Base-by-base conservation (phyloP, 2,888 invertebrate genomes). In the Shargacucullia verbasci region DNA sequence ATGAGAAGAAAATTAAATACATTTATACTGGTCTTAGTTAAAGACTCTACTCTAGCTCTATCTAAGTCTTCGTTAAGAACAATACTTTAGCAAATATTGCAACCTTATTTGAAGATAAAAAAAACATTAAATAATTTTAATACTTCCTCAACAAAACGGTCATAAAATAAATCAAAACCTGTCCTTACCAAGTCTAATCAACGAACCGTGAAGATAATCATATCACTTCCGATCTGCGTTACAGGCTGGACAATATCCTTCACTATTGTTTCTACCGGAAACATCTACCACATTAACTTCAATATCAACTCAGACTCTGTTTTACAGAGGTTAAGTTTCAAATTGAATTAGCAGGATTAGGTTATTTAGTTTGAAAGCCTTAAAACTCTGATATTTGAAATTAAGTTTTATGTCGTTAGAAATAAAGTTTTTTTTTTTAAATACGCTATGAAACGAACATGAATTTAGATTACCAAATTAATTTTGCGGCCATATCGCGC, bases 241-340 rank as follows among this genome's bases (percentile, higher is more conserved):
- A 55, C 57, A 50, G 47, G 56, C 72, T 73, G 72, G 71, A 74
- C 70, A 72, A 66, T 74, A 80, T 72, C 81, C 79, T 80, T 79
- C 73, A 56, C 75, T 61, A 78, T 82, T 82, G 82, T 82, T 77
- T 66, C 58, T 52, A 64, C 60, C 73, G 77, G 81, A 80, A 64
- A 63, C 67, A 43, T 69, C 52, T 43, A 66, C 70, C 45, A 56
- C 43, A 52, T 55, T 52, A 56, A 45, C 15, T 57, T 34, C 43
- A 58, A 50, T 34, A 50, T 63, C 46, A 59, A 43, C 43, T 55
- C 46, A 8, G 38, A 65, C 69, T 69, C 60, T 73, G 60, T 65
- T 35, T n/a, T 47, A 5, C n/a, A 5, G 13, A 0, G 0, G 4
- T 53, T 73, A 68, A 72, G 59, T 49, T 43, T 57, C 35, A 68